phyloP scores from a whole-genome alignment of 2,888 invertebrate genomes.

The Cataglyphis altisquamis region DNA sequence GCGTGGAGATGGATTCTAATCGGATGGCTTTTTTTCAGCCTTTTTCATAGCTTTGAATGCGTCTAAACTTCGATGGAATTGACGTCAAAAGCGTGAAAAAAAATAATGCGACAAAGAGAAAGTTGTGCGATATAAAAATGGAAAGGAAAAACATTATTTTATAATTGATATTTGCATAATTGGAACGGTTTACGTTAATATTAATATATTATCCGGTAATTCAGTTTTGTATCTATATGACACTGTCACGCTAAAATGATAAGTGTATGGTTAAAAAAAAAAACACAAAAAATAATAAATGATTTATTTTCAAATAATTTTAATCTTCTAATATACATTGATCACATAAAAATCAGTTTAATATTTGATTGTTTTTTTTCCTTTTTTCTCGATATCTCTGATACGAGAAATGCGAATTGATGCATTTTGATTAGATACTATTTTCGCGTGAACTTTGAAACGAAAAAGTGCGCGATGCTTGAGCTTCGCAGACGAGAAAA shows the following conservation, averaged over 20 bases:
- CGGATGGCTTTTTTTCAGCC: slow-evolving; percentile 64
- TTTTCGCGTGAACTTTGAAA: slow-evolving; percentile 28
- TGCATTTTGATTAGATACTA: slow-evolving; percentile 56
- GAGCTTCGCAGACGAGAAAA: slow-evolving; percentile 37
- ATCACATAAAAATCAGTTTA: not conserved
- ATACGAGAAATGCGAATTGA: slow-evolving; percentile 18
- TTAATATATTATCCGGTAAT: not conserved
- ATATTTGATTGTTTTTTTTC: not conserved
- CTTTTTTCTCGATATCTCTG: not conserved
- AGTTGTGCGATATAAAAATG: slow-evolving; percentile 4
- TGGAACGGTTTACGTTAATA: not conserved
- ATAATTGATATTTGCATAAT: not conserved
- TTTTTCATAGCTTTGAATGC: slow-evolving; percentile 50
- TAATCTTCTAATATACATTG: not conserved
- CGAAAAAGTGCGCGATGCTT: slow-evolving; percentile 7
- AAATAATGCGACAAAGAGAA: not conserved
- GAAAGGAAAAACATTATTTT: not conserved
- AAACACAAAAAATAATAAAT: not conserved
- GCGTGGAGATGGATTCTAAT: slow-evolving; percentile 73
- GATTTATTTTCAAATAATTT: not conserved
- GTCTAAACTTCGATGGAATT: not conserved
- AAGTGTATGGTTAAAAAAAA: not conserved
- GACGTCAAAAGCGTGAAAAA: not conserved
- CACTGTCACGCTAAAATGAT: not conserved
- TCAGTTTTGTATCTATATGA: not conserved